Evolutionary conservation across 2,113 vertebrate species (phyloP).

Genomic region (Prunella fulvescens): DNA sequence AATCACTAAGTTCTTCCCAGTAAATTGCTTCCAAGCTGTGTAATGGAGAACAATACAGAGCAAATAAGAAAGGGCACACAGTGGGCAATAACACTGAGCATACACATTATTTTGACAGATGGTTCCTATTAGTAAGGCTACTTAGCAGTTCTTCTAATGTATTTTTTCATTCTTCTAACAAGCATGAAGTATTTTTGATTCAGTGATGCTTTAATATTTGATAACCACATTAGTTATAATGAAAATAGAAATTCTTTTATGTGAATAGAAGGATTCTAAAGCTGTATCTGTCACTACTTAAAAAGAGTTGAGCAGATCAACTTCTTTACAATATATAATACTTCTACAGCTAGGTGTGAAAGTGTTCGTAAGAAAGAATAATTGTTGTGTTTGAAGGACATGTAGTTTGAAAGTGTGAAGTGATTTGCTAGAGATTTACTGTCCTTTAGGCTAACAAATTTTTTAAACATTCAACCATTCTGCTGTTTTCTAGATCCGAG

Average conservation of each 20-base stretch:
- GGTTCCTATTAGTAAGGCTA: background rate
- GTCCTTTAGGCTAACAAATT: background rate
- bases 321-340: background rate
- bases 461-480: background rate
- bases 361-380: background rate
- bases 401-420: background rate
- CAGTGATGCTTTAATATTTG: background rate
- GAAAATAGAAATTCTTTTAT: background rate
- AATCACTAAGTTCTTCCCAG: background rate
- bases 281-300: background rate
- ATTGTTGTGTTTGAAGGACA: background rate
- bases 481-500: background rate
- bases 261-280: background rate
- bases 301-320: background rate
- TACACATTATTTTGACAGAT: background rate
- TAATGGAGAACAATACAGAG: background rate
- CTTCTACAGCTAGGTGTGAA: background rate
- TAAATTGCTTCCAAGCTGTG: background rate
- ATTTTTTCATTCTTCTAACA: background rate
- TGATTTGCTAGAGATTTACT: background rate
- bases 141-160: background rate
- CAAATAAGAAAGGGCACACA: background rate
- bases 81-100: background rate
- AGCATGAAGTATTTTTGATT: background rate
- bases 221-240: background rate